These are phyloP conservation scores for Apistogramma diplotaenia DNA, from an alignment of 2,113 vertebrate species.

Conservation along the genomic window DNA sequence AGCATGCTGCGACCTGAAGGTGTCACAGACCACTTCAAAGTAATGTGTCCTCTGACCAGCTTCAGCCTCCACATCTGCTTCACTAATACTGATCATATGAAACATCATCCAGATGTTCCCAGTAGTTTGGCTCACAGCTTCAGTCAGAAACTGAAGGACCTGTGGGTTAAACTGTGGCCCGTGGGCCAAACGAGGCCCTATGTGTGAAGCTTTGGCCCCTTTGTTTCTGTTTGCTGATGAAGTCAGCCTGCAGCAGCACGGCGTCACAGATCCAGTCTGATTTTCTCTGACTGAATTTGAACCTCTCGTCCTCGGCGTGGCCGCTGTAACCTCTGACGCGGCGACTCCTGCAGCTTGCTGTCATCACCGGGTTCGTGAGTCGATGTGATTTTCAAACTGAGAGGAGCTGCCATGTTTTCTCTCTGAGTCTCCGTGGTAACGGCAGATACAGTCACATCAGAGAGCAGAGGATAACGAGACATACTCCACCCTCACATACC, in stretches of 20 bases:
- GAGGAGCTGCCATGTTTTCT: conserved; percentile 8
- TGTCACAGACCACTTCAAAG: too few species aligned
- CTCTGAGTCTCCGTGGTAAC: conserved; percentile 4
- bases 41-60: too few species aligned
- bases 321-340: fast-evolving
- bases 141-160: too few species aligned
- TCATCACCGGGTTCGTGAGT: too few species aligned
- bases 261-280: not conserved
- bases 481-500: conserved; percentile 6
- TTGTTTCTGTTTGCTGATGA: not conserved
- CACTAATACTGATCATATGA: not conserved
- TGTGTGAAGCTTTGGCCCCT: not conserved
- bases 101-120: not conserved
- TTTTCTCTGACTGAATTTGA: fast-evolving
- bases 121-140: too few species aligned
- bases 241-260: not conserved
- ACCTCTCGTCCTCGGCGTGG: not conserved
- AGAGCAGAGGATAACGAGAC: not conserved
- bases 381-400: not conserved
- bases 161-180: not conserved
- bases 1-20: too few species aligned
- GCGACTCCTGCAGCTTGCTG: not conserved
- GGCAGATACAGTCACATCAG: not conserved
- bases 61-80: not conserved
- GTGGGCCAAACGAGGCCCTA: not conserved